These are phyloP conservation scores for Archaeoteleia sp. DNA, from an alignment of 2,888 invertebrate genomes.

Conservation along the genomic window DNA sequence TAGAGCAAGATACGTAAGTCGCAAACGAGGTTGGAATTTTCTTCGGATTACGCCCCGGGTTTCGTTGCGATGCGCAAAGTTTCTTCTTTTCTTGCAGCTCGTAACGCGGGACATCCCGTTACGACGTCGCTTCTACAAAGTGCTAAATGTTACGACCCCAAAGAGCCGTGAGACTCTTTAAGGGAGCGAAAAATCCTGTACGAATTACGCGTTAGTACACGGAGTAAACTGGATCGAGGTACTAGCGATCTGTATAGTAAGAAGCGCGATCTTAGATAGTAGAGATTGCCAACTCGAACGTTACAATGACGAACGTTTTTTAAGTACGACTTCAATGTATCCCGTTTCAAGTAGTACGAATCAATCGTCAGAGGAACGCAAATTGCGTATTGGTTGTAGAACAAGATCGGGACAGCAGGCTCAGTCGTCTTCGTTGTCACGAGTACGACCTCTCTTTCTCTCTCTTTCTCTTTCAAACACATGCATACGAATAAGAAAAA, in stretches of 20 bases:
- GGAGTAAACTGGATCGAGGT: too few species aligned
- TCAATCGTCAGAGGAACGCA: background rate
- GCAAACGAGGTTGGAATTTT: constrained; percentile 20
- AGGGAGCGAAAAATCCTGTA: too few species aligned
- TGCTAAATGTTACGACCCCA: constrained; percentile 30
- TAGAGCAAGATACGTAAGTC: constrained; percentile 10
- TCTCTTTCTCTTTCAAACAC: background rate
- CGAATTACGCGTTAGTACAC: too few species aligned
- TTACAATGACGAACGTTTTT: too few species aligned
- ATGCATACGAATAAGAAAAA: constrained; percentile 1
- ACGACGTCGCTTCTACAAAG: constrained; percentile 38
- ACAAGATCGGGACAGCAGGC: background rate
- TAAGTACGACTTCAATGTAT: too few species aligned
- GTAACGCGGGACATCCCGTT: constrained; percentile 36
- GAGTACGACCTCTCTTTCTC: background rate
- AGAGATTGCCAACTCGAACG: too few species aligned
- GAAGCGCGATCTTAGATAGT: too few species aligned
- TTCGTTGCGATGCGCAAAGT: constrained; percentile 29
- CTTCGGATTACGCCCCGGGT: constrained; percentile 20
- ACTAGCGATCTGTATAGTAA: too few species aligned
- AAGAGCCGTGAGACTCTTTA: constrained; percentile 34
- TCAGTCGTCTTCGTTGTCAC: background rate
- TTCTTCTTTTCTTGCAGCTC: constrained; percentile 32
- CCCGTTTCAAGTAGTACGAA: background rate
- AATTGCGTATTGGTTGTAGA: constrained; percentile 1